Conservation (phyloP, 2,797 vertebrate genomes). For the Limosa lapponica region DNA sequence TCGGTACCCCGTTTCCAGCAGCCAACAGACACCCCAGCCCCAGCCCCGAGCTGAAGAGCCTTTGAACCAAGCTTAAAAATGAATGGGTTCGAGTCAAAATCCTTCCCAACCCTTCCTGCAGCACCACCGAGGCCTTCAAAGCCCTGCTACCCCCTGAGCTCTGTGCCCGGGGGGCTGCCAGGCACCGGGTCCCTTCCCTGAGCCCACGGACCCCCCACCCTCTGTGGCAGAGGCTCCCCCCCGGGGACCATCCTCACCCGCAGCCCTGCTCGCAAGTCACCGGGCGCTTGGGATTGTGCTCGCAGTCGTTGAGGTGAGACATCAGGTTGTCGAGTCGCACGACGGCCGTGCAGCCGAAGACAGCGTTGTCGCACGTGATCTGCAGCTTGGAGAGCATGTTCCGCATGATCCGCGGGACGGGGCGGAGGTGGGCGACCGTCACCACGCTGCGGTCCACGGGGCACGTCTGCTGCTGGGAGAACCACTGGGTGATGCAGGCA, state of each 20-base stretch:
- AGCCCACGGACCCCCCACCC: not conserved
- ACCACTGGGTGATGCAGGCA: slow-evolving; percentile 99
- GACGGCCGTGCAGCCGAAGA: slow-evolving; percentile 93
- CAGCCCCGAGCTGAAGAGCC: not conserved
- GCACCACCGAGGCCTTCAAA: not conserved
- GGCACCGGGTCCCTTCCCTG: fast-evolving
- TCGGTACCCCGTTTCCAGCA: not conserved
- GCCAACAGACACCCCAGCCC: not conserved
- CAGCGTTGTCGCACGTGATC: slow-evolving; percentile 95
- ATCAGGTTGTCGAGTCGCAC: slow-evolving; percentile 95
- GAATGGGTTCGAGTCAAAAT: not conserved
- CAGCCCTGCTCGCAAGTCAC: slow-evolving; percentile 97
- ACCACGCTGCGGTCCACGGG: slow-evolving; percentile 98
- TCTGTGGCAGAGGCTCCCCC: not conserved
- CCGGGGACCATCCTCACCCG: slow-evolving; percentile 81
- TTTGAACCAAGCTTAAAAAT: not conserved
- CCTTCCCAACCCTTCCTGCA: not conserved
- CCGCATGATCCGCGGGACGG: slow-evolving; percentile 98
- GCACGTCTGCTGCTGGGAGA: slow-evolving; percentile 98
- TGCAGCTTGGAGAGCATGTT: slow-evolving; percentile 99
- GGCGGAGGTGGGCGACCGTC: slow-evolving; percentile 95
- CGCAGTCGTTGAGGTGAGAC: slow-evolving; percentile 96
- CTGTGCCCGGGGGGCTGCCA: fast-evolving
- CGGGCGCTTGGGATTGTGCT: slow-evolving; percentile 97
- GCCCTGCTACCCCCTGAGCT: fast-evolving